These are phyloP conservation scores for Ctenicera cuprea DNA, from an alignment of 2,888 invertebrate species.

Conservation along the genomic window DNA sequence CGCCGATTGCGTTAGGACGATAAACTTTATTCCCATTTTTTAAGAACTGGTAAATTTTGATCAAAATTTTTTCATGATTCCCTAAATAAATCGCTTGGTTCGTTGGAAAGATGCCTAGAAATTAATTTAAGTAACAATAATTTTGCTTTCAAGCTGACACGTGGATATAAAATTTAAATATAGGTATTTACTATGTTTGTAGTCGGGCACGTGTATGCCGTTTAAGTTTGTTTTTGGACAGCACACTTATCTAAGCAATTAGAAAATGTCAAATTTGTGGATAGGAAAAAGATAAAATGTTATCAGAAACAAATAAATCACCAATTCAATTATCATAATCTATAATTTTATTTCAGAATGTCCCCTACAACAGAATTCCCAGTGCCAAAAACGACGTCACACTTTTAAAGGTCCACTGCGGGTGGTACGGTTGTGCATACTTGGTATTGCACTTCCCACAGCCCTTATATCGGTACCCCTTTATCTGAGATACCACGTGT, in stretches of 20 bases:
- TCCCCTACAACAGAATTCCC: conserved; percentile 47
- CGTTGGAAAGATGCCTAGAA: conserved; percentile 4
- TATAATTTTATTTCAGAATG: conserved; percentile 53
- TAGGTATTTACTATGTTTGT: background rate
- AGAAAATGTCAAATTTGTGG: too few relatives aligned
- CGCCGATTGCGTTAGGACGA: too few relatives aligned
- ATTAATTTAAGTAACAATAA: background rate
- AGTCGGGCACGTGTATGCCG: conserved; percentile 1
- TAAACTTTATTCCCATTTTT: too few relatives aligned
- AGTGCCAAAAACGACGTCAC: conserved; percentile 38
- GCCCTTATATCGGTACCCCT: conserved; percentile 80
- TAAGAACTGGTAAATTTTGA: too few relatives aligned
- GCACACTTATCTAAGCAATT: too few relatives aligned
- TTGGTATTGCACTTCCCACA: conserved; percentile 82
- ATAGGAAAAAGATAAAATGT: too few relatives aligned
- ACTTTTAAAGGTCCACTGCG: conserved; percentile 75
- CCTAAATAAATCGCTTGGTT: background rate
- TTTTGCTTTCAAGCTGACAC: too few relatives aligned
- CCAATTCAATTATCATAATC: background rate
- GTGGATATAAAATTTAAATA: too few relatives aligned
- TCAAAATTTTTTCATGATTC: too few relatives aligned
- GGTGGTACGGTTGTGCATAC: conserved; percentile 77
- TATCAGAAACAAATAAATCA: background rate
- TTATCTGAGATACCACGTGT: conserved; percentile 83
- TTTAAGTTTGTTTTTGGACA: too few relatives aligned